phyloP scores from a whole-genome alignment of 2,888 invertebrate genomes.

The Brachyopa scutellaris region DNA sequence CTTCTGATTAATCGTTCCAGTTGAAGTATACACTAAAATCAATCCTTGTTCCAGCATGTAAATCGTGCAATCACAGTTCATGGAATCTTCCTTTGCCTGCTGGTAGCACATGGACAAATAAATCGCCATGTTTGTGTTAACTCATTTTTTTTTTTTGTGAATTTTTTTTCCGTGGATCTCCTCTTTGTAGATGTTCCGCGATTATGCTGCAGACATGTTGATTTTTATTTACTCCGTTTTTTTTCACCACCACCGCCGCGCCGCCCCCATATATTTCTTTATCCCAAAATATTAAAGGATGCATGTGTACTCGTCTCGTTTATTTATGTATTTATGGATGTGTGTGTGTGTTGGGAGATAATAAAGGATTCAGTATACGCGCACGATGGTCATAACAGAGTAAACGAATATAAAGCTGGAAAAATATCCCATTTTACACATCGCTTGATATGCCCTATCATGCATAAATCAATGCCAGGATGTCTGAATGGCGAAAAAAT shows the following conservation, averaged over 20 bases:
- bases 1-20: conserved; percentile 55
- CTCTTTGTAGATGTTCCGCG: conserved; percentile 67
- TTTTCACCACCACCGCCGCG: not conserved
- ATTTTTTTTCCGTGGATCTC: conserved; percentile 16
- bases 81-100: conserved; percentile 17
- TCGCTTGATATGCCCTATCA: conserved; percentile 79
- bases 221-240: conserved; percentile 70
- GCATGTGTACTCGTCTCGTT: conserved; percentile 18
- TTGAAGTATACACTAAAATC: conserved; percentile 12
- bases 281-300: conserved; percentile 35
- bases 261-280: conserved; percentile 43
- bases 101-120: conserved; percentile 65
- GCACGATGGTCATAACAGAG: conserved; percentile 46
- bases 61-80: conserved; percentile 27
- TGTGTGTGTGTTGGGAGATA: conserved; percentile 36
- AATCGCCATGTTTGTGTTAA: conserved; percentile 47
- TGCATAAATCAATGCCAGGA: conserved; percentile 79
- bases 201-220: conserved; percentile 70
- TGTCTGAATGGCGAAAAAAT: conserved; percentile 59
- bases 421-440: conserved; percentile 79
- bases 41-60: conserved; percentile 41
- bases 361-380: conserved; percentile 46
- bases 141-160: conserved; percentile 18
- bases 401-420: conserved; percentile 74
- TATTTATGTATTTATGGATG: not conserved